Conservation (phyloP, 1,140 invertebrate genomes). For the Protaetia brevitarsis region DNA sequence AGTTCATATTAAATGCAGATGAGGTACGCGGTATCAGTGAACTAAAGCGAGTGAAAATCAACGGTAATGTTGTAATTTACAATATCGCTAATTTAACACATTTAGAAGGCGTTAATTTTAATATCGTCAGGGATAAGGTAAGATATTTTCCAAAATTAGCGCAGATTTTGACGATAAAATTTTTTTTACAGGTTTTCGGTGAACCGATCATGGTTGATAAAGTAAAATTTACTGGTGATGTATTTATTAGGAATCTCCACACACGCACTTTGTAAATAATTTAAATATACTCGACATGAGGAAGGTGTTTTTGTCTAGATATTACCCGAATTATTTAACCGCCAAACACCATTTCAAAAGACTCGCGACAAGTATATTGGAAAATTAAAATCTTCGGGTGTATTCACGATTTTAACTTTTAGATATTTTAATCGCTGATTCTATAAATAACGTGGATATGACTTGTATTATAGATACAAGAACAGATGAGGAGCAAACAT, state of each 20-base stretch:
- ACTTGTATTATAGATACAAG: constrained; percentile 35
- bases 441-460: constrained; percentile 40
- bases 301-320: constrained; percentile 34
- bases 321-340: constrained; percentile 35
- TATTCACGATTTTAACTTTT: constrained; percentile 25
- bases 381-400: constrained; percentile 1
- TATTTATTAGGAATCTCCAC: constrained; percentile 33
- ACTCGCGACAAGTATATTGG: constrained; percentile 24
- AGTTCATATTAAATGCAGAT: constrained; percentile 32
- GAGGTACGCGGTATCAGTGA: constrained; percentile 26
- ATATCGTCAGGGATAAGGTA: constrained; percentile 32
- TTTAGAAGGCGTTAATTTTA: constrained; percentile 36
- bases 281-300: constrained; percentile 33
- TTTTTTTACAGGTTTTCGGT: neutral
- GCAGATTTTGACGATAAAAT: neutral
- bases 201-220: constrained; percentile 20
- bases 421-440: constrained; percentile 36
- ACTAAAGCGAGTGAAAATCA: constrained; percentile 32
- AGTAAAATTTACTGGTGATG: constrained; percentile 29
- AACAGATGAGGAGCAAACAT: constrained; percentile 29
- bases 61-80: constrained; percentile 34
- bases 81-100: constrained; percentile 33
- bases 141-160: neutral
- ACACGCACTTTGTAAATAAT: constrained; percentile 33
- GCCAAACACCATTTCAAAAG: constrained; percentile 35